Base-by-base conservation (phyloP, 1,140 invertebrate genomes). In the Macrosteles quadrilineatus region DNA sequence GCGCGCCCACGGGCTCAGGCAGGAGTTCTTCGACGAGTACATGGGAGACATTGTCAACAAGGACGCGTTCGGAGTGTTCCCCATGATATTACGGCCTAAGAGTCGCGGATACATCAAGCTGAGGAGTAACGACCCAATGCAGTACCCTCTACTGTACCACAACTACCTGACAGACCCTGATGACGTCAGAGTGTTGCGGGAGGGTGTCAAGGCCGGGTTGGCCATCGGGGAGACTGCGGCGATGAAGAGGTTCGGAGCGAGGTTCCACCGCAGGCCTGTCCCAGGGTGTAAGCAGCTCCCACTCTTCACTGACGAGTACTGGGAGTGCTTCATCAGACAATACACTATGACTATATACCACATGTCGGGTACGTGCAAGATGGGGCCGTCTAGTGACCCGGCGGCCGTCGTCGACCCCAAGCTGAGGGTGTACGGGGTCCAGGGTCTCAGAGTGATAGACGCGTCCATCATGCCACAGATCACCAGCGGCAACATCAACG, bases 291-390 rank as follows among this genome's bases (percentile, higher is more conserved):
- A 90, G 73, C 88, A 93, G 73, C 76, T 93, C 12, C 87, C 87
- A 0, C 78, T 31, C n/a, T 76, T 72, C 63, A 78, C 75, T 9
- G 75, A 71, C 70, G 77, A 76, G 27, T 76, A 76, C 31, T 76
- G 75, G 75, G 75, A 76, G 9, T 76, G 75, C 40, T 74, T 72
- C 30, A 70, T 76, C 40, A 71, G 75, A 23, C 91, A 95, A 72
- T 94, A 94, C 74, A 94, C 92, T 0, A 88, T 92, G 85, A 94
- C 93, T 0, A 93, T 95, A 59, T 95, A 95, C 76, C 94, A 95
- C 72, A 87, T 93, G 81, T 91, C 90, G 0, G 89, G 92, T 27
- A 76, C 76, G 0, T 67, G 69, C 29, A 94, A 94, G 80, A 97
- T 96, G 94, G 94, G 93, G 0, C 88, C 90, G 1, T 63, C 83